These are phyloP conservation scores for Tachina grossa DNA, from an alignment of 2,888 invertebrate species.

Conservation along the genomic window DNA sequence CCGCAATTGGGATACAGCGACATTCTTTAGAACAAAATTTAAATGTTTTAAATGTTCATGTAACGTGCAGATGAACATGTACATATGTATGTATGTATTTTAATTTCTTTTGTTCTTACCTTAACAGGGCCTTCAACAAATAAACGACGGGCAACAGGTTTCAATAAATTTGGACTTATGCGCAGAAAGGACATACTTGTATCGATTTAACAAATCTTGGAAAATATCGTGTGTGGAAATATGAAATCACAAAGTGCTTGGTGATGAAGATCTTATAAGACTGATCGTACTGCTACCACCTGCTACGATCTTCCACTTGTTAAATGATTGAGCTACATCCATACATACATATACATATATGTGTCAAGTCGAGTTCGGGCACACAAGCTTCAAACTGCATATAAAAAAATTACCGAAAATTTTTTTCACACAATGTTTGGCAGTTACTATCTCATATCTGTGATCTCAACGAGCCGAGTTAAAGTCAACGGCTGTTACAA, in stretches of 20 bases:
- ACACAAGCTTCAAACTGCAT: too few relatives aligned
- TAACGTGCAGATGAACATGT: not conserved
- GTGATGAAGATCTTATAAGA: too few relatives aligned
- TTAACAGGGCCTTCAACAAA: conserved; percentile 14
- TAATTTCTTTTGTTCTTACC: conserved; percentile 26
- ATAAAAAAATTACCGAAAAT: too few relatives aligned
- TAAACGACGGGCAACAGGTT: conserved; percentile 42
- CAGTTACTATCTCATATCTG: too few relatives aligned
- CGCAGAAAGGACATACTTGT: conserved; percentile 75
- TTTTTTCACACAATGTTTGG: too few relatives aligned
- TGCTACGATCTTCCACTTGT: too few relatives aligned
- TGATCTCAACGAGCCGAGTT: too few relatives aligned
- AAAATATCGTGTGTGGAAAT: not conserved
- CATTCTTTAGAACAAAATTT: conserved; percentile 22
- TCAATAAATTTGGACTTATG: conserved; percentile 72
- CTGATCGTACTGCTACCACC: too few relatives aligned
- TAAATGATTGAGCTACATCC: too few relatives aligned
- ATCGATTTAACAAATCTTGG: not conserved
- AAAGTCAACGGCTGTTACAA: too few relatives aligned
- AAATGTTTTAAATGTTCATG: not conserved
- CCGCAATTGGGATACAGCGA: conserved; percentile 26
- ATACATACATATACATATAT: too few relatives aligned
- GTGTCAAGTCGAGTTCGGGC: too few relatives aligned
- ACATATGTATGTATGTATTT: not conserved
- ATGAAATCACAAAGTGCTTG: not conserved